phyloP scores from a whole-genome alignment of 2,888 invertebrate species.

The Phasia obesa region DNA sequence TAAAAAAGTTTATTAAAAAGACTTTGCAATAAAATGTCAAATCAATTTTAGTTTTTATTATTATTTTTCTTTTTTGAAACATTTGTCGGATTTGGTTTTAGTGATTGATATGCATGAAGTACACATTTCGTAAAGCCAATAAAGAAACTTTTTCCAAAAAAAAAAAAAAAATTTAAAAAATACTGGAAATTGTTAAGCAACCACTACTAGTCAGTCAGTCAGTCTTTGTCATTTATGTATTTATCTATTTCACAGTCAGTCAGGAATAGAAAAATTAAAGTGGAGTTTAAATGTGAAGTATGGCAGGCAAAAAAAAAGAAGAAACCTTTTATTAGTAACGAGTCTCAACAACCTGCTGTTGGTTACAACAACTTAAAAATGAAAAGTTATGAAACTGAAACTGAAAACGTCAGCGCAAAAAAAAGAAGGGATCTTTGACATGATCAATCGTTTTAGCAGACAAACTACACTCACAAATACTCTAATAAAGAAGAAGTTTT shows the following conservation, averaged over 20 bases:
- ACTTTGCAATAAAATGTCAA: slow-evolving; percentile 67
- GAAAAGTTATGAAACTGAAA: slow-evolving; percentile 49
- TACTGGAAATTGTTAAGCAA: slow-evolving; percentile 40
- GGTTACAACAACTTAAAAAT: slow-evolving; percentile 8
- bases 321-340: slow-evolving; percentile 18
- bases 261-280: slow-evolving; percentile 25
- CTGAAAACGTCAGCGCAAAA: background rate
- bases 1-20: slow-evolving; percentile 16
- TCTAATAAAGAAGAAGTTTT: background rate
- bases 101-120: slow-evolving; percentile 62
- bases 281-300: background rate
- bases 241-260: slow-evolving; percentile 15
- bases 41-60: slow-evolving; percentile 51
- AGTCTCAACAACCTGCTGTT: slow-evolving; percentile 41
- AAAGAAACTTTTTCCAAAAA: slow-evolving; percentile 1
- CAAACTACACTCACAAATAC: background rate
- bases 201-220: slow-evolving; percentile 5
- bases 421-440: slow-evolving; percentile 14
- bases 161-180: no score
- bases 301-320: background rate
- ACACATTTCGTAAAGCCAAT: background rate
- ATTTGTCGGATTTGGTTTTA: slow-evolving; percentile 65
- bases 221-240: slow-evolving; percentile 27
- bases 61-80: slow-evolving; percentile 2
- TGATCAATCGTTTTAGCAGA: background rate